phyloP scores from a whole-genome alignment of 1,140 invertebrate genomes.

The Drosophila guanche region DNA sequence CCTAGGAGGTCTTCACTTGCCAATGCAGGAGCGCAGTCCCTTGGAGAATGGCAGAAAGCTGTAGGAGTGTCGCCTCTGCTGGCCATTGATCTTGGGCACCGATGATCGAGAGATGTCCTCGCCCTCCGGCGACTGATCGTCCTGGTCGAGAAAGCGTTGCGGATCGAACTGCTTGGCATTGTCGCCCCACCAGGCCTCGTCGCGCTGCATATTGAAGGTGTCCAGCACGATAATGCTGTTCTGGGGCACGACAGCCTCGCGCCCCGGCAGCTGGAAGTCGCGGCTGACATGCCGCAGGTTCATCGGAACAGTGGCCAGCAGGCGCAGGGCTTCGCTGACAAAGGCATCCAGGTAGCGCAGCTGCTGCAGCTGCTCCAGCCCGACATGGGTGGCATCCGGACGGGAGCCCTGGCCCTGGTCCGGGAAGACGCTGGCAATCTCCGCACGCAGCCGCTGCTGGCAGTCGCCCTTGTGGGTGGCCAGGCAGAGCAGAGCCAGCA shows the following conservation, averaged over 20 bases:
- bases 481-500: conserved; percentile 72
- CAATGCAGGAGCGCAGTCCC: conserved; percentile 88
- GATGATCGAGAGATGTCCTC: background rate
- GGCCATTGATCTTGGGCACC: background rate
- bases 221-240: conserved; percentile 74
- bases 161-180: conserved; percentile 90
- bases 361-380: conserved; percentile 67
- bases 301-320: conserved; percentile 77
- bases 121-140: conserved; percentile 11
- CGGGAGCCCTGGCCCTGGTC: conserved; percentile 23
- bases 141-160: conserved; percentile 87
- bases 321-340: conserved; percentile 70
- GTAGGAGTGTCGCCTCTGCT: conserved; percentile 86
- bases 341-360: conserved; percentile 74
- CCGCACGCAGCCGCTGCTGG: conserved; percentile 62
- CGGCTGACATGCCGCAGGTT: conserved; percentile 73
- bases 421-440: conserved; percentile 58
- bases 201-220: conserved; percentile 80
- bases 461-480: conserved; percentile 62
- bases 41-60: conserved; percentile 90
- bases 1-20: conserved; percentile 57
- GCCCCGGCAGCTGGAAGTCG: conserved; percentile 62
- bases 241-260: conserved; percentile 60
- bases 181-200: conserved; percentile 79
- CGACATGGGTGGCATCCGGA: conserved; percentile 27